These are phyloP conservation scores for Pristis pectinata DNA, from an alignment of 2,797 vertebrate genomes.

Conservation along the genomic window DNA sequence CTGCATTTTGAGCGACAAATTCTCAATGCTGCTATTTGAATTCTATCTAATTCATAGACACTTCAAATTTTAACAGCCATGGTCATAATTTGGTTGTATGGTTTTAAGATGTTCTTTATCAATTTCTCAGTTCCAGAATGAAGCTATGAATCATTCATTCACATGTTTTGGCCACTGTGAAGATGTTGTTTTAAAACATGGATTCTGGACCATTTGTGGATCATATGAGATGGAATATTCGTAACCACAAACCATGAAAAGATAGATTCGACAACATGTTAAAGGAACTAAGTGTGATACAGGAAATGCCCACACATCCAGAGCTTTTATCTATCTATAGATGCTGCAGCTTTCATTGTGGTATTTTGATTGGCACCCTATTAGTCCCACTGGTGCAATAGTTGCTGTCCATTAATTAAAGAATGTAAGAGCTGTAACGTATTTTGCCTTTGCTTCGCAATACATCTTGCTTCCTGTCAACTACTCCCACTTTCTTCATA, in stretches of 20 bases:
- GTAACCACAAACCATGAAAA: too few species aligned
- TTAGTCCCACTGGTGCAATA: not conserved
- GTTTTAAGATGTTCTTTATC: not conserved
- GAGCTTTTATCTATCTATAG: not conserved
- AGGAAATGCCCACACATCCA: too few species aligned
- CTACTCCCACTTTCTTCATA: not conserved
- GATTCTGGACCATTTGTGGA: not conserved
- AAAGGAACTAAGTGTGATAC: too few species aligned
- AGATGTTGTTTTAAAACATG: not conserved
- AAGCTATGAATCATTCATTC: not conserved
- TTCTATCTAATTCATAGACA: not conserved
- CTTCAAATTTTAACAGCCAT: not conserved
- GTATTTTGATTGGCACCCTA: not conserved
- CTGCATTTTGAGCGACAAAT: not conserved
- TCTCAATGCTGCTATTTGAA: not conserved
- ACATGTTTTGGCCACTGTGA: not conserved
- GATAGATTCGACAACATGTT: too few species aligned
- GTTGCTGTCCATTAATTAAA: not conserved
- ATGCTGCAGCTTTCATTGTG: not conserved
- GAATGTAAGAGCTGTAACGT: not conserved
- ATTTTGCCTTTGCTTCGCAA: not conserved
- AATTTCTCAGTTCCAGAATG: not conserved
- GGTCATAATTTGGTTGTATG: not conserved
- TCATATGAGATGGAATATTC: too few species aligned
- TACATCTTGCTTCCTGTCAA: not conserved